These are phyloP conservation scores for Synergus gifuensis DNA, from an alignment of 2,888 invertebrate species.

Conservation along the genomic window DNA sequence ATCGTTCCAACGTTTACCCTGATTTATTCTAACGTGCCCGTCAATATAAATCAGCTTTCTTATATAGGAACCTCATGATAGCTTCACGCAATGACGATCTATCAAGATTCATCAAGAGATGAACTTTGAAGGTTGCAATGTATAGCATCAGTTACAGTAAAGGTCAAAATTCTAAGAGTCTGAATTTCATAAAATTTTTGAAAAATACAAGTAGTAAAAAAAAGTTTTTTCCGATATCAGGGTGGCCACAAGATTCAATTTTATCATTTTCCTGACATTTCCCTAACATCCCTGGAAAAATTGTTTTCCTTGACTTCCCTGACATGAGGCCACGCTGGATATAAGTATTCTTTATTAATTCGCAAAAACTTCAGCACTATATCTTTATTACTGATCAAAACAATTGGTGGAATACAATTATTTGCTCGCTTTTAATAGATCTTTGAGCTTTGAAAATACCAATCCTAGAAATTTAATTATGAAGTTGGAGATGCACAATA, in stretches of 20 bases:
- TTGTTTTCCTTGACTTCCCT: no score
- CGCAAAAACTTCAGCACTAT: neutral
- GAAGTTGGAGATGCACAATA: neutral
- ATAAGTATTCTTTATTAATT: no score
- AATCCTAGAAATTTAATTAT: constrained; percentile 1
- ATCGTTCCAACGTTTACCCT: constrained; percentile 53
- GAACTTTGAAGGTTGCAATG: neutral
- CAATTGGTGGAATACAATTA: no score
- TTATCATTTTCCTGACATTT: no score
- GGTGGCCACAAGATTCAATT: no score
- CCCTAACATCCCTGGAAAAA: no score
- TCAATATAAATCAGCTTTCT: constrained; percentile 58
- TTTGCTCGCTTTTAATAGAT: neutral
- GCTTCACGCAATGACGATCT: constrained; percentile 55
- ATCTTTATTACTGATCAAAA: neutral
- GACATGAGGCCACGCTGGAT: no score
- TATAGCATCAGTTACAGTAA: neutral
- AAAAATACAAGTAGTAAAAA: no score
- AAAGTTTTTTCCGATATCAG: no score
- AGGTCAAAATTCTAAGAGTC: neutral
- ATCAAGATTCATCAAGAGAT: constrained; percentile 55
- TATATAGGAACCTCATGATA: constrained; percentile 50
- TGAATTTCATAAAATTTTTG: no score
- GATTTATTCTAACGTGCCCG: constrained; percentile 61
- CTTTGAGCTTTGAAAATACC: constrained; percentile 10